Evolutionary conservation across 2,113 vertebrate genomes (phyloP).

Genomic region (Tragelaphus imberbis): DNA sequence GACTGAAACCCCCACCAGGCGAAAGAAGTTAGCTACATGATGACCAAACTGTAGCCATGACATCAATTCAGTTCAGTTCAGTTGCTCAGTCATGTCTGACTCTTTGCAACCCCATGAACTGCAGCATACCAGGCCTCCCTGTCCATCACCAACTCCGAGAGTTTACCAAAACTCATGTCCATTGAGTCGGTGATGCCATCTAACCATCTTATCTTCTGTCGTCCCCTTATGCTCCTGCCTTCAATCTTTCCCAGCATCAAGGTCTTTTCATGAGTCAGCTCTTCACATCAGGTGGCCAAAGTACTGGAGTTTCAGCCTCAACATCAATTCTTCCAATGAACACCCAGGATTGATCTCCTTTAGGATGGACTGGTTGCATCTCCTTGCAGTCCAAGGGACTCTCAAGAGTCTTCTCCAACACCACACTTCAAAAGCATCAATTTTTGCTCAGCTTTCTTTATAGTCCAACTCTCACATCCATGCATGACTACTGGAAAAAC

Average conservation of each 20-base stretch:
- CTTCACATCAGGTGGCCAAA: neutral
- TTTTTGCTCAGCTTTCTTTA: neutral
- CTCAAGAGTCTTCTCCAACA: neutral
- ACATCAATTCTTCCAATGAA: neutral
- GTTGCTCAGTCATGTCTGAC: accelerated
- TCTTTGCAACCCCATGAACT: neutral
- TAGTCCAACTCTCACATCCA: neutral
- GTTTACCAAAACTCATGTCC: neutral
- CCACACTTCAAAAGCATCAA: neutral
- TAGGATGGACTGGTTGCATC: neutral
- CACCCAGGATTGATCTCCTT: neutral
- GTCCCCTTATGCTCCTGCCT: neutral
- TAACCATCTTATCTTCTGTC: neutral
- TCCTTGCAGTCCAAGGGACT: neutral
- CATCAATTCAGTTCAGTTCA: neutral
- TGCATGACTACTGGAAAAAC: neutral
- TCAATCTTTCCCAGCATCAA: neutral
- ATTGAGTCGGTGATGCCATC: neutral
- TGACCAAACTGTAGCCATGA: neutral
- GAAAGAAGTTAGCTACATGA: neutral
- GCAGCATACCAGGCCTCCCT: neutral
- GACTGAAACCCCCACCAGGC: neutral
- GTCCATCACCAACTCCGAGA: accelerated
- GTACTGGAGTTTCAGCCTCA: neutral
- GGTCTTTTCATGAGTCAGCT: neutral